phyloP scores from a whole-genome alignment of 2,888 invertebrate species.

The Pocota personata region DNA sequence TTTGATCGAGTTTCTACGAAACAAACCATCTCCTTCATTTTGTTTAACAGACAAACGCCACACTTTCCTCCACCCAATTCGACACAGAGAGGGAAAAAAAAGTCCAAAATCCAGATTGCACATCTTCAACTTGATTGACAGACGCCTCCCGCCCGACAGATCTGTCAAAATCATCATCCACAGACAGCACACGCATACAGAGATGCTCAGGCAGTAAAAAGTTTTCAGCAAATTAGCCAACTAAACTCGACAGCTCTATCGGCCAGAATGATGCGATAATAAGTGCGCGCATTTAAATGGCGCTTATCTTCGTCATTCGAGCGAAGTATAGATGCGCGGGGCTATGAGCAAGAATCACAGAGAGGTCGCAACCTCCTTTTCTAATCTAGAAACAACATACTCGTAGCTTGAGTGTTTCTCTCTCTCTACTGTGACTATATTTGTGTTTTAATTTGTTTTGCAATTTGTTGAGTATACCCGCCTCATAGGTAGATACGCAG shows the following conservation, averaged over 20 bases:
- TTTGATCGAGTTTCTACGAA: not conserved
- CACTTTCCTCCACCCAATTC: slow-evolving; percentile 37
- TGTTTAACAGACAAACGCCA: slow-evolving; percentile 51
- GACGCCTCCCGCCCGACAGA: slow-evolving; percentile 53
- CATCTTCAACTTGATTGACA: slow-evolving; percentile 50
- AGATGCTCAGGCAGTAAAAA: not conserved
- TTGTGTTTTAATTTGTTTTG: slow-evolving; percentile 26
- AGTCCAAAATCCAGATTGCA: not conserved
- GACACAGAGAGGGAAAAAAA: not conserved
- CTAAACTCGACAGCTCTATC: slow-evolving; percentile 41
- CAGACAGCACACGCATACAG: slow-evolving; percentile 2
- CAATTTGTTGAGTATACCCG: not conserved
- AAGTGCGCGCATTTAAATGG: slow-evolving; percentile 55
- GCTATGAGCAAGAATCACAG: not conserved
- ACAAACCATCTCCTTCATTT: slow-evolving; percentile 15
- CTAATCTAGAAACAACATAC: slow-evolving; percentile 50
- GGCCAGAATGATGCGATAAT: slow-evolving; percentile 31
- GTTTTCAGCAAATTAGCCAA: slow-evolving; percentile 57
- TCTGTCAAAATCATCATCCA: slow-evolving; percentile 57
- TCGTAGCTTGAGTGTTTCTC: not conserved
- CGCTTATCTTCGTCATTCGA: slow-evolving; percentile 62
- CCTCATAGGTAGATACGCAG: slow-evolving; percentile 23
- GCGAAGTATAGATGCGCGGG: slow-evolving; percentile 4
- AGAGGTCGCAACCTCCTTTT: slow-evolving; percentile 60
- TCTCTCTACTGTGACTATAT: slow-evolving; percentile 1